phyloP scores from a whole-genome alignment of 2,888 invertebrate species.

The Sarcophaga carnaria region DNA sequence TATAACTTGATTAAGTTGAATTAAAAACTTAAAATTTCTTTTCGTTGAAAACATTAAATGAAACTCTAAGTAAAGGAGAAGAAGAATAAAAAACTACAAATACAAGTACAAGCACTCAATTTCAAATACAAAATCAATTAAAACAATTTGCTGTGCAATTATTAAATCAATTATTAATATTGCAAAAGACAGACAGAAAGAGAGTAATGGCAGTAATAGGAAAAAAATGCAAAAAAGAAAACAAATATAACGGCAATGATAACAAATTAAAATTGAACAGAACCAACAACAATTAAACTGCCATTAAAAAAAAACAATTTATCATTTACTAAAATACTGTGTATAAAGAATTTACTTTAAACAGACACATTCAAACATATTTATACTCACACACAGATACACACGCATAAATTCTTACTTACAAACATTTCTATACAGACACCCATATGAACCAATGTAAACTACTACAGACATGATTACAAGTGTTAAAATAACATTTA shows the following conservation, averaged over 20 bases:
- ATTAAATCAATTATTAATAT: constrained; percentile 51
- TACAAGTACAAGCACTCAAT: not conserved
- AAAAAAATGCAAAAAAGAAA: constrained; percentile 4
- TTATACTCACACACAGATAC: not conserved
- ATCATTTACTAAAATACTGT: constrained; percentile 56
- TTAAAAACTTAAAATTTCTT: too few species aligned
- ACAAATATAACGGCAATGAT: not conserved
- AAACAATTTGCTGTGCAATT: constrained; percentile 46
- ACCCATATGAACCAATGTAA: constrained; percentile 36
- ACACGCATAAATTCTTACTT: not conserved
- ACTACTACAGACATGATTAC: constrained; percentile 65
- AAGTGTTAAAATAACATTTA: constrained; percentile 70
- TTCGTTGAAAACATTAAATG: too few species aligned
- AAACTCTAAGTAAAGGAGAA: too few species aligned
- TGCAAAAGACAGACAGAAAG: too few species aligned
- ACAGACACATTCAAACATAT: not conserved
- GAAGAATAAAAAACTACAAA: not conserved
- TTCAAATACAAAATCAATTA: constrained; percentile 42
- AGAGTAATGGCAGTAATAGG: not conserved
- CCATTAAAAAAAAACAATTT: constrained; percentile 59
- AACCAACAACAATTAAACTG: constrained; percentile 58
- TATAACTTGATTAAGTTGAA: too few species aligned
- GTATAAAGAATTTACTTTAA: constrained; percentile 52
- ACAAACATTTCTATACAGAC: constrained; percentile 14
- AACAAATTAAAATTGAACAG: constrained; percentile 3